Base-by-base conservation (phyloP, 1,140 invertebrate species). In the Asbolus verrucosus region DNA sequence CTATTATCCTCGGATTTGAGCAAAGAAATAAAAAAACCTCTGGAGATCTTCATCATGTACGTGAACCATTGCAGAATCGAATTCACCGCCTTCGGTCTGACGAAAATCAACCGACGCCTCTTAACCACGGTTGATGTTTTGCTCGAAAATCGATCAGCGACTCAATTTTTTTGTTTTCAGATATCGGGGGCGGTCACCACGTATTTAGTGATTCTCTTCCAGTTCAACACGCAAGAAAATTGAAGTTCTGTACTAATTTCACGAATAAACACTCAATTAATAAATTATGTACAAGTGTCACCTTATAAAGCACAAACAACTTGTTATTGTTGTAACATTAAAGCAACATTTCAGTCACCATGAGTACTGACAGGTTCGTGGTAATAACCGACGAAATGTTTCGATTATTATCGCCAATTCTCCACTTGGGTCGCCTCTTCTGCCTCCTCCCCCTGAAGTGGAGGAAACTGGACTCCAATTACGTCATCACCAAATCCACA, bases 191-290 rank as follows among this genome's bases (percentile, higher is more conserved):
- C 59, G 1, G 31, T 62, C 2, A 38, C 36, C 9, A 62, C 59
- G 4, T 62, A 62, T 11, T 62, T 62, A 11, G 59, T 62, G 1
- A 36, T 62, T n/a, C 13, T 62, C 8, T 62, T 62, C 27, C 59
- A 62, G 13, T 62, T 62, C 24, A 62, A 62, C n/a, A n/a, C n/a
- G n/a, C n/a, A n/a, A n/a, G n/a, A n/a, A n/a, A n/a, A n/a, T n/a
- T n/a, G n/a, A n/a, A n/a, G n/a, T n/a, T n/a, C n/a, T n/a, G n/a
- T n/a, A n/a, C n/a, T n/a, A n/a, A n/a, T n/a, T n/a, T n/a, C n/a
- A n/a, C n/a, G n/a, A n/a, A n/a, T n/a, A n/a, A n/a, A n/a, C n/a
- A n/a, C n/a, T n/a, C n/a, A n/a, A n/a, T n/a, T n/a, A n/a, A n/a
- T n/a, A n/a, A n/a, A n/a, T n/a, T n/a, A n/a, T n/a, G n/a, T n/a